These are phyloP conservation scores for Trachelus stipa DNA, from an alignment of 2,888 invertebrate species.

Conservation along the genomic window DNA sequence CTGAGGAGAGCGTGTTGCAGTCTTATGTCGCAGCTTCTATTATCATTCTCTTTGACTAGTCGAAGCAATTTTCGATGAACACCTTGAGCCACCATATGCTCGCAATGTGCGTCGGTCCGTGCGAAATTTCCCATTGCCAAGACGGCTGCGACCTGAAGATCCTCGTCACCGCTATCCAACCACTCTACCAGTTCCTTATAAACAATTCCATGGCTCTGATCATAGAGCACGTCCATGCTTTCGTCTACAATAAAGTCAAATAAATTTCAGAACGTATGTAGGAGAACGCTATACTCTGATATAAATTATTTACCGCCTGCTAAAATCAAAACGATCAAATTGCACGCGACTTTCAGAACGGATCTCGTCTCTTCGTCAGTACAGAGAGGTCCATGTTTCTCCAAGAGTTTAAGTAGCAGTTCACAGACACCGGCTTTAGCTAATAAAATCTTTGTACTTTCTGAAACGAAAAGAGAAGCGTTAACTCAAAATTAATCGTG, in stretches of 20 bases:
- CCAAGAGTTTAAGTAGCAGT: constrained; percentile 79
- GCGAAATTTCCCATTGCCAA: constrained; percentile 92
- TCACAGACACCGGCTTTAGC: constrained; percentile 83
- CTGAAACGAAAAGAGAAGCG: constrained; percentile 66
- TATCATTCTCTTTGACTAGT: constrained; percentile 60
- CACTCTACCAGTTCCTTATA: constrained; percentile 81
- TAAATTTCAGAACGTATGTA: constrained; percentile 14
- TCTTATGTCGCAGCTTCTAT: constrained; percentile 54
- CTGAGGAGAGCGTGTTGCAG: constrained; percentile 82
- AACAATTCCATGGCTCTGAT: constrained; percentile 78
- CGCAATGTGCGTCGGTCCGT: constrained; percentile 85
- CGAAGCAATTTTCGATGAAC: constrained; percentile 76
- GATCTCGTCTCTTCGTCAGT: constrained; percentile 76
- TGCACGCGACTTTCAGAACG: constrained; percentile 85
- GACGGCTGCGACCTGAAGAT: constrained; percentile 84
- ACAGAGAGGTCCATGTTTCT: constrained; percentile 74
- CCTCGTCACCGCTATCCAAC: constrained; percentile 80
- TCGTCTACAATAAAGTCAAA: constrained; percentile 73
- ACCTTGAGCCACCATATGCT: constrained; percentile 82
- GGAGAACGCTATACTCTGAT: constrained; percentile 5
- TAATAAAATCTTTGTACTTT: constrained; percentile 80
- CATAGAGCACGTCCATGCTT: constrained; percentile 87
- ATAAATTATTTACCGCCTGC: constrained; percentile 77
- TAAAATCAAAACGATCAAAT: constrained; percentile 84
- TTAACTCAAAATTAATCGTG: constrained; percentile 1